Base-by-base conservation (phyloP, 2,797 vertebrate species). In the Neopelma chrysocephalum region DNA sequence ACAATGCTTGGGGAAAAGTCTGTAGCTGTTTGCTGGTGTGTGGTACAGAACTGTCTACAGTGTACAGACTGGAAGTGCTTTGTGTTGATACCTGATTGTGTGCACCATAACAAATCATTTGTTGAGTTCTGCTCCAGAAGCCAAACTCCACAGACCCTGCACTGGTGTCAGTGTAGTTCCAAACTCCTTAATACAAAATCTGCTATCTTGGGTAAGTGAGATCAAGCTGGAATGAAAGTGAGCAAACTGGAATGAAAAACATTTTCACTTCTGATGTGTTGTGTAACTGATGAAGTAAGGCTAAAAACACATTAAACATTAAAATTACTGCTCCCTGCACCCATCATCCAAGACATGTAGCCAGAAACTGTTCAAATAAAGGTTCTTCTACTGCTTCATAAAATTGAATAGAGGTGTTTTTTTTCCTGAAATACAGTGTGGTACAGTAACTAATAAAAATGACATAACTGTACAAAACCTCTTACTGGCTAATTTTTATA, bases 401-500 rank as follows among this genome's bases (percentile, higher is more conserved):
- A 75, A 80, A 77, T 7, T 73, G 27, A 81, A 90, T 2, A 65
- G 27, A 40, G 23, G 25, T 54, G 11, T 0, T 57, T 79, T 80
- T 87, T 60, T 71, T 40, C 60, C 50, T 83, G 9, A 94, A 83
- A 18, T 62, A 72, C 26, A 21, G 22, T 13, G 18, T 45, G 34
- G 25, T 40, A 84, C 13, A 80, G 36, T 26, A 90, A 21, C 27
- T 71, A 92, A 89, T 32, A 87, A 88, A 69, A 29, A 62, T 45
- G 43, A 92, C 20, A 89, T 66, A 90, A 62, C 32, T 68, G 31
- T 36, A 61, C 54, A 54, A 90, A 95, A 77, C 22, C 53, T 89
- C 66, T 76, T 80, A 64, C 34, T 70, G 48, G 70, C 21, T 90
- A 77, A 94, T 82, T 90, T 96, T 82, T 87, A 73, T 56, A 84